Conservation (phyloP, 2,888 invertebrate genomes). For the Homarus gammarus region DNA sequence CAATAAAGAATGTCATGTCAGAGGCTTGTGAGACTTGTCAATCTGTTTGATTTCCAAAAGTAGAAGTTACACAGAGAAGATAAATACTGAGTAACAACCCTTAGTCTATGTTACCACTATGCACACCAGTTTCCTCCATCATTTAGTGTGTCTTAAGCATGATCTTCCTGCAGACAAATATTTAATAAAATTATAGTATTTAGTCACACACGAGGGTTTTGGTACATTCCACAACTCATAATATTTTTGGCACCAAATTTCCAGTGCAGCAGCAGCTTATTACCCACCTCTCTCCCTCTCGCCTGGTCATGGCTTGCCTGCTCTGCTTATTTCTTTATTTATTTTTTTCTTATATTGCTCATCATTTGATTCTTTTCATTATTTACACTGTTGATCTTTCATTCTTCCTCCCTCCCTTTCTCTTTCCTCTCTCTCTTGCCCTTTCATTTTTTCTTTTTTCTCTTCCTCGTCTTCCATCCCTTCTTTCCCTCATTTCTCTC, state of each 20-base stretch:
- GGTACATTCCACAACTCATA: not conserved
- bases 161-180: not conserved
- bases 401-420: not conserved
- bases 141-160: no score
- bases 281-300: not conserved
- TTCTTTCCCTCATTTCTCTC: not conserved
- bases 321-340: not conserved
- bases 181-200: not conserved
- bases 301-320: not conserved
- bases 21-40: not conserved
- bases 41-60: not conserved
- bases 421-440: not conserved
- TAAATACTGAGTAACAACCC: no score
- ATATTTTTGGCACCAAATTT: not conserved
- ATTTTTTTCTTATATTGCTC: not conserved
- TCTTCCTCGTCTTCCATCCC: not conserved
- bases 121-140: no score
- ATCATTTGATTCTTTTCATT: not conserved
- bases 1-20: no score
- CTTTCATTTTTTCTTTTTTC: no score
- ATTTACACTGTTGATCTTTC: not conserved
- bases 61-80: not conserved
- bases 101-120: no score
- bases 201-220: not conserved
- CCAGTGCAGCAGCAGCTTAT: not conserved